Percentiles rank a stretch among this genome's conserved stretches.
Conservation (phyloP, 2,888 invertebrate genomes). For the Drosophila gaucha region DNA sequence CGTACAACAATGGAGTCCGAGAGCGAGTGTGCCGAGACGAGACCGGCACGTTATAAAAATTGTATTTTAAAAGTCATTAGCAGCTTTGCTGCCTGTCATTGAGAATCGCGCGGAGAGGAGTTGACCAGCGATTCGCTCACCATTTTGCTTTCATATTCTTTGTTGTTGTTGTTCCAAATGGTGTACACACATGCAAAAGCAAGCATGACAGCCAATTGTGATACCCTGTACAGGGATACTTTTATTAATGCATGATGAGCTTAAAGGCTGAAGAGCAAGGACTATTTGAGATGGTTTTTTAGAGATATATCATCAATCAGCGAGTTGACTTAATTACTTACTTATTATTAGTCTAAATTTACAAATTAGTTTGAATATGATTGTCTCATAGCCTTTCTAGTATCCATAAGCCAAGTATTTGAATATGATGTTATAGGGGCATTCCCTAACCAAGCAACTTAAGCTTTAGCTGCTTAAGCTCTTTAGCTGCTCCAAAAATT, state of each 20-base stretch:
- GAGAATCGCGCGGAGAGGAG: constrained; percentile 28
- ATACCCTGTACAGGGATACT: constrained; percentile 31
- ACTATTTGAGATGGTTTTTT: neutral
- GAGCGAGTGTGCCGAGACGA: constrained; percentile 13
- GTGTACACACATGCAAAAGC: constrained; percentile 24
- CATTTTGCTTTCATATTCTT: constrained; percentile 36
- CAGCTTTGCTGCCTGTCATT: constrained; percentile 75
- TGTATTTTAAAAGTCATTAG: constrained; percentile 82
- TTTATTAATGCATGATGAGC: no score
- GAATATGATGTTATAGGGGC: no score
- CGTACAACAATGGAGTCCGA: constrained; percentile 27
- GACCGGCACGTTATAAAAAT: constrained; percentile 61
- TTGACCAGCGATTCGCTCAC: constrained; percentile 44
- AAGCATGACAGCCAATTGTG: constrained; percentile 20
- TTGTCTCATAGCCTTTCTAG: no score
- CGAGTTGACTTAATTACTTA: no score
- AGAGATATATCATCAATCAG: neutral
- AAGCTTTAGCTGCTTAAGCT: no score
- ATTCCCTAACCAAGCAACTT: no score
- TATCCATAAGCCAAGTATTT: no score
- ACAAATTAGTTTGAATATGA: no score
- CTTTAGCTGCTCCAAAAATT: no score
- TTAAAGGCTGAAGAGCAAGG: neutral
- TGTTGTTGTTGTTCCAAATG: constrained; percentile 38
- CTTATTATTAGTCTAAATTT: no score